These are phyloP conservation scores for Recurvirostra avosetta DNA, from an alignment of 2,113 vertebrate genomes.

Conservation along the genomic window DNA sequence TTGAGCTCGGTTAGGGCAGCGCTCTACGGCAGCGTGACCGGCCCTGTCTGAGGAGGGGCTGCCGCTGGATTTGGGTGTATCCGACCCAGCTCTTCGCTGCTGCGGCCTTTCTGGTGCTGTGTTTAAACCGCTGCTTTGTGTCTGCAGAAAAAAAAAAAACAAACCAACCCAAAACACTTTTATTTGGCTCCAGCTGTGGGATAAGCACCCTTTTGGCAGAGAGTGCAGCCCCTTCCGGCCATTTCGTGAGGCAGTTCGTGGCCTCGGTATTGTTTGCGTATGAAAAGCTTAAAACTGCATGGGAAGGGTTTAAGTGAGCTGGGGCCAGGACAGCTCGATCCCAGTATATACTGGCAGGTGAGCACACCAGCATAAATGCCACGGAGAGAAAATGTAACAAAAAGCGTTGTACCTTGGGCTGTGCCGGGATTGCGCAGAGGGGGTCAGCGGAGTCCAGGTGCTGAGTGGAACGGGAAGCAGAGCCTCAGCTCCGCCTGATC, in stretches of 20 bases:
- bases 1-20: no score
- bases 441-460: no score
- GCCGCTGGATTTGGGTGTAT: rapidly evolving
- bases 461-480: not conserved
- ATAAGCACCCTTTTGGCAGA: not conserved
- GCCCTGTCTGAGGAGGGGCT: no score
- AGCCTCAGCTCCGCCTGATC: rapidly evolving
- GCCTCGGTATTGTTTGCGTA: not conserved
- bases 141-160: not conserved
- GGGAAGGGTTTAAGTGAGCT: not conserved
- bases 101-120: not conserved
- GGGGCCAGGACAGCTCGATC: not conserved
- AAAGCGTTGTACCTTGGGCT: not conserved
- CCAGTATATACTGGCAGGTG: rapidly evolving
- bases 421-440: not conserved
- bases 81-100: rapidly evolving
- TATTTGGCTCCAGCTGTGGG: not conserved
- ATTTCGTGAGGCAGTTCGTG: not conserved
- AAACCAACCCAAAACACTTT: not conserved
- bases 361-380: not conserved
- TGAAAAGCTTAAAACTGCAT: not conserved
- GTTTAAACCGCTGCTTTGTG: not conserved
- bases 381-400: not conserved
- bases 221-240: not conserved
- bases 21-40: no score